Evolutionary conservation across 2,888 invertebrate species (phyloP), one percentile per base, ranked within the genome.

Genomic region (Drosophila dives): DNA sequence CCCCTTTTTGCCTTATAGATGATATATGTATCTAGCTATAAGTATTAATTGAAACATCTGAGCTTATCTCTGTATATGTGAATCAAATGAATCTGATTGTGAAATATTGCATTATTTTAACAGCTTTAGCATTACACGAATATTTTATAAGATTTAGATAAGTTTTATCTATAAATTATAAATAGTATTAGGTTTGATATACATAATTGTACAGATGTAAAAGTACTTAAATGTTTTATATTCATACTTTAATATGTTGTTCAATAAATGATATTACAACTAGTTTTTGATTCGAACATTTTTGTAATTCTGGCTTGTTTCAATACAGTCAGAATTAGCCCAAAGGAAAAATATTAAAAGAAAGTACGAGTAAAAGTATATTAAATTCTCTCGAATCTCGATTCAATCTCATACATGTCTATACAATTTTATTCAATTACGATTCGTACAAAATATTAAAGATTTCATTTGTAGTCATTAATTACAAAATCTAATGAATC

Each of bases 181-280:
- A 54, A 67, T 48, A 8, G 8, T 45, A 3, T 53, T 63, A 64
- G 64, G 20, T 49, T 69, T 40, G 23, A 64, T 54, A 62, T 54
- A 34, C 55, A 62, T 60, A 53, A 53, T 40, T 81, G 81, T 89
- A 89, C 86, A 85, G 89, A 83, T 85, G 89, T 85, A 89, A 73
- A 86, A 73, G 40, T 72, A 26, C 65, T 74, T 79, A 54, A 74
- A 75, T 81, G 76, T 73, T 81, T 75, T 74, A 55, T 64, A 62
- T 64, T 60, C 64, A 49, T 64, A 71, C 32, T 55, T 64, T 51
- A 75, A 66, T 42, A 51, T 59, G 72, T 79, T 77, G 69, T 79
- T 79, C 53, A 80, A 77, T 77, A 77, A 77, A 77, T 51, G 33
- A 71, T 64, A 62, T 55, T 55, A 58, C 51, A 64, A 54, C 56